Conservation (phyloP, 2,797 vertebrate species). For the Rhyacichthys aspro region DNA sequence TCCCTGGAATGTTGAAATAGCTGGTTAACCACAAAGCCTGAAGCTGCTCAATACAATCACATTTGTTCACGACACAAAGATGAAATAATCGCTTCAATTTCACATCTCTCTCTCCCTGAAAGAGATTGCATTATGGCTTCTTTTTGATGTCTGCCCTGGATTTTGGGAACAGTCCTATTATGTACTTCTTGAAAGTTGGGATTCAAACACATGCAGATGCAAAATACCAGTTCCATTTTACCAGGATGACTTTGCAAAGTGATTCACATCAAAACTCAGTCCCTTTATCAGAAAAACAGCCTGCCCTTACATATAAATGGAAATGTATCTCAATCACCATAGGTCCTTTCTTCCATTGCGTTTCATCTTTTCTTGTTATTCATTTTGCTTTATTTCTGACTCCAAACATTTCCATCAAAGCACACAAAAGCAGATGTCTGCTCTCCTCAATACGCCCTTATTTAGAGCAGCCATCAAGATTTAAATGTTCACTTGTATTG, state of each 20-base stretch:
- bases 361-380: constrained; percentile 35
- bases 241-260: constrained; percentile 56
- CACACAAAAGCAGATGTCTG: neutral
- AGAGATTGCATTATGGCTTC: constrained; percentile 61
- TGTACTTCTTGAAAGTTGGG: constrained; percentile 60
- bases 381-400: constrained; percentile 22
- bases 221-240: constrained; percentile 55
- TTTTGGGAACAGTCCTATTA: constrained; percentile 52
- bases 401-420: constrained; percentile 21
- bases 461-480: constrained; percentile 17
- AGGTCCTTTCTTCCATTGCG: constrained; percentile 33
- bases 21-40: constrained; percentile 54
- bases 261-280: constrained; percentile 62
- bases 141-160: constrained; percentile 64
- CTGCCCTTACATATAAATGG: constrained; percentile 80
- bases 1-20: constrained; percentile 52
- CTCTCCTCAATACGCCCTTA: constrained; percentile 15
- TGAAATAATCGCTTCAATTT: constrained; percentile 68
- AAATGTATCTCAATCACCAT: constrained; percentile 73
- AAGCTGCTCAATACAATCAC: constrained; percentile 42
- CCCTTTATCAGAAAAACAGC: constrained; percentile 50
- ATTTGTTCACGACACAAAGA: constrained; percentile 52
- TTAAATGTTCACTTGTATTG: constrained; percentile 14
- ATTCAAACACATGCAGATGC: constrained; percentile 55
- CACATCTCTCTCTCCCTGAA: constrained; percentile 57